A percentile compares a stretch with the other conserved stretches of the same genome.
phyloP scores from a whole-genome alignment of 1,140 invertebrate species.

The Metopolophium dirhodum region DNA sequence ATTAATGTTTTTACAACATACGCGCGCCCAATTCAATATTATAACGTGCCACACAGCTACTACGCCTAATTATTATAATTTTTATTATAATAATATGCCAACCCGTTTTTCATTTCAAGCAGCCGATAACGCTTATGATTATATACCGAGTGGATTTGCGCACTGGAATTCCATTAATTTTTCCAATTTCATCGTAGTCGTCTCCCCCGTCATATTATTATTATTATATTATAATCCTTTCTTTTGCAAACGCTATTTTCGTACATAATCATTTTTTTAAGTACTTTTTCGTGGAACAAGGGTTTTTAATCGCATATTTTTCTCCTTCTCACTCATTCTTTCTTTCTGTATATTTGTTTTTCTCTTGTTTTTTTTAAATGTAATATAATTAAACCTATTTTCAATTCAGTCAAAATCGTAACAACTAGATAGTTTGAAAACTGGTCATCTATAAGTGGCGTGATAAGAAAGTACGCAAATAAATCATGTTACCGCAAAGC shows the following conservation, averaged over 20 bases:
- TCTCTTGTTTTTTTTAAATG: background rate
- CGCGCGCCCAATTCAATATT: background rate
- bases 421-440: background rate
- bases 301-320: constrained; percentile 20
- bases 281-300: constrained; percentile 22
- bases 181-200: constrained; percentile 35
- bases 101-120: background rate
- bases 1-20: background rate
- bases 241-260: constrained; percentile 9
- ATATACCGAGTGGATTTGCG: background rate
- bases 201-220: background rate
- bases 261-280: constrained; percentile 34
- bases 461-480: constrained; percentile 5
- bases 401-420: background rate
- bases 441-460: background rate
- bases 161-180: constrained; percentile 43
- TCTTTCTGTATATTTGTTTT: background rate
- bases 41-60: background rate
- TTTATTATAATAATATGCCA: background rate
- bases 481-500: background rate
- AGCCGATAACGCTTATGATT: background rate
- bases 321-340: background rate
- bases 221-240: constrained; percentile 33
- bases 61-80: background rate
- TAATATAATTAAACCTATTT: background rate